phyloP scores from a whole-genome alignment of 2,888 invertebrate species.

The Caenorhabditis macrosperma region DNA sequence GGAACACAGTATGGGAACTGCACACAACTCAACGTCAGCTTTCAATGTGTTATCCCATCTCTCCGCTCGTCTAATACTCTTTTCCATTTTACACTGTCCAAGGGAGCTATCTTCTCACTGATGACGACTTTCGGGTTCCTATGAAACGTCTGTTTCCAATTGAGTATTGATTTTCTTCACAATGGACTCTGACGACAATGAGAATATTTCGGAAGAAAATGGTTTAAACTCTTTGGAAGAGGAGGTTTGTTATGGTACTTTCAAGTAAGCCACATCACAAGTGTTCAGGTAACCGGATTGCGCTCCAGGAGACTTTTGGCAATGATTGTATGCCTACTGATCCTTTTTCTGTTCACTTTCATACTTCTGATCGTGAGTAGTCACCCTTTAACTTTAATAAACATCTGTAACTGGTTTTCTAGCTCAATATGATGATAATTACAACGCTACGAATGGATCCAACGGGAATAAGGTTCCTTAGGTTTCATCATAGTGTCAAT shows the following conservation, averaged over 20 bases:
- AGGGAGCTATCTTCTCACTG: neutral
- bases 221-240: conserved; percentile 15
- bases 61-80: neutral
- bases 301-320: conserved; percentile 57
- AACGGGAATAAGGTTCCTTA: conserved; percentile 72
- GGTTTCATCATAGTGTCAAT: conserved; percentile 64
- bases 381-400: conserved; percentile 15
- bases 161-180: conserved; percentile 8
- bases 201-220: conserved; percentile 30
- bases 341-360: conserved; percentile 65
- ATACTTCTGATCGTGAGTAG: conserved; percentile 70
- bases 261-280: neutral
- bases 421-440: conserved; percentile 75
- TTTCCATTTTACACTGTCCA: conserved; percentile 14
- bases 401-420: conserved; percentile 1
- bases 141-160: conserved; percentile 7
- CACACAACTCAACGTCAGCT: neutral
- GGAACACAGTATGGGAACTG: neutral
- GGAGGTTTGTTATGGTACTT: conserved; percentile 16
- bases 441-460: conserved; percentile 72
- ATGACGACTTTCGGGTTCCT: conserved; percentile 3
- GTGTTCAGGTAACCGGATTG: conserved; percentile 57
- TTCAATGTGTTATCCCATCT: neutral
- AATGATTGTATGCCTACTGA: conserved; percentile 52
- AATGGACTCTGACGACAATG: conserved; percentile 57